Evolutionary conservation across 2,113 vertebrate genomes (phyloP).

Genomic region (Cyphomyrus discorhynchus): DNA sequence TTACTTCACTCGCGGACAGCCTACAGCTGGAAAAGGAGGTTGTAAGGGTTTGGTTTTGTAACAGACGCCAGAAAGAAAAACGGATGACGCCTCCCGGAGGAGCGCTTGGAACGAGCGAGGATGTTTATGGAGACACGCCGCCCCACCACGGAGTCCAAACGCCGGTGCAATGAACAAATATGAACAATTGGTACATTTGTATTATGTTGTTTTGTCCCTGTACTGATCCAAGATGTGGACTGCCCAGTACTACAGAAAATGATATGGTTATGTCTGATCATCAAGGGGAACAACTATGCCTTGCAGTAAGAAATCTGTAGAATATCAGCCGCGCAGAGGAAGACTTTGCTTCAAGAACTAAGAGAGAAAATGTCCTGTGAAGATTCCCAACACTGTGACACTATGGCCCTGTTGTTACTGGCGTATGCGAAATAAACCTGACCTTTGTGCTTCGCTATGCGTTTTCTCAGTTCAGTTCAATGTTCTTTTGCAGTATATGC

Average conservation of each 20-base stretch:
- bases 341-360: not conserved
- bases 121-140: conserved; percentile 95
- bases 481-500: not conserved
- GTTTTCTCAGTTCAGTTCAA: not conserved
- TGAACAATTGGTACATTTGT: conserved; percentile 42
- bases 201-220: conserved; percentile 28
- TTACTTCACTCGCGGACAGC: conserved; percentile 91
- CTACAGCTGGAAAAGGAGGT: conserved; percentile 99
- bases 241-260: conserved; percentile 60
- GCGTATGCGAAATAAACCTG: not conserved
- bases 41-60: conserved; percentile 99
- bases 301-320: conserved; percentile 42
- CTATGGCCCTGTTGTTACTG: conserved; percentile 49
- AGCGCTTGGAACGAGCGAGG: conserved; percentile 85
- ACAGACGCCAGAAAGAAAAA: conserved; percentile 99
- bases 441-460: conserved; percentile 2
- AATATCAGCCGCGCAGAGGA: conserved; percentile 37
- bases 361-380: conserved; percentile 44
- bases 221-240: conserved; percentile 40
- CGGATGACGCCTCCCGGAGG: conserved; percentile 94
- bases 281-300: conserved; percentile 51
- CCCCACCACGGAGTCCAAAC: conserved; percentile 95
- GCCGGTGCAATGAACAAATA: conserved; percentile 85
- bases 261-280: conserved; percentile 56
- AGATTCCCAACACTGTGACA: conserved; percentile 53